Conservation (phyloP, 2,113 vertebrate genomes). For the Capreolus pygargus region DNA sequence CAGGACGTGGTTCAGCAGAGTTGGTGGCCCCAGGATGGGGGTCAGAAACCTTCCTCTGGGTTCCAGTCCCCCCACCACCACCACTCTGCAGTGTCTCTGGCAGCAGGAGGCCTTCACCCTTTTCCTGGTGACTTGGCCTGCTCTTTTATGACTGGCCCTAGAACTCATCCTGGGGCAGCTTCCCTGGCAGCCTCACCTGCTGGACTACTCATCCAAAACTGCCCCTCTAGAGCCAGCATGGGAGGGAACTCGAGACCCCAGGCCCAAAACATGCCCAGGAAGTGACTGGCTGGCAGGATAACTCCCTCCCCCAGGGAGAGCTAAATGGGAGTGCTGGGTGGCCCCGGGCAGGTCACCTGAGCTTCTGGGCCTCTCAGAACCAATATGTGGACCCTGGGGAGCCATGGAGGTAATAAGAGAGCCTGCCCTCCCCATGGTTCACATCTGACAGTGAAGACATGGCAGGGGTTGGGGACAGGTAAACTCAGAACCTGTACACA, state of each 20-base stretch:
- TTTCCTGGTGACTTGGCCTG: neutral
- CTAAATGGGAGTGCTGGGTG: neutral
- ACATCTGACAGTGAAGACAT: neutral
- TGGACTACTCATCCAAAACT: neutral
- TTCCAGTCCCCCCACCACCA: neutral
- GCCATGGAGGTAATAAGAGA: neutral
- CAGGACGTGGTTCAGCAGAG: neutral
- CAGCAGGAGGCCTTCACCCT: neutral
- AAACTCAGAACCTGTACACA: neutral
- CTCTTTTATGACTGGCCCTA: neutral
- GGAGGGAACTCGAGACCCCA: neutral
- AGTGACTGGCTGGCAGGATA: rapidly evolving
- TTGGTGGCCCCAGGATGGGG: neutral
- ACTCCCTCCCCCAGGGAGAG: neutral
- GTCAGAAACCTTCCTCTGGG: neutral
- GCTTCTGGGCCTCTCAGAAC: neutral
- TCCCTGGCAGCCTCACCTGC: neutral
- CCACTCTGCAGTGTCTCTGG: neutral
- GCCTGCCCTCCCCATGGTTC: rapidly evolving
- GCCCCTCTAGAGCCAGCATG: neutral
- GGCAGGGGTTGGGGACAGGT: neutral
- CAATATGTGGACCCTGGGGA: neutral
- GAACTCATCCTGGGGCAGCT: neutral
- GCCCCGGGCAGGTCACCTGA: neutral
- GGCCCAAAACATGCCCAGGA: neutral